Base-by-base conservation (phyloP, 1,140 invertebrate genomes). In the Onthophagus taurus region DNA sequence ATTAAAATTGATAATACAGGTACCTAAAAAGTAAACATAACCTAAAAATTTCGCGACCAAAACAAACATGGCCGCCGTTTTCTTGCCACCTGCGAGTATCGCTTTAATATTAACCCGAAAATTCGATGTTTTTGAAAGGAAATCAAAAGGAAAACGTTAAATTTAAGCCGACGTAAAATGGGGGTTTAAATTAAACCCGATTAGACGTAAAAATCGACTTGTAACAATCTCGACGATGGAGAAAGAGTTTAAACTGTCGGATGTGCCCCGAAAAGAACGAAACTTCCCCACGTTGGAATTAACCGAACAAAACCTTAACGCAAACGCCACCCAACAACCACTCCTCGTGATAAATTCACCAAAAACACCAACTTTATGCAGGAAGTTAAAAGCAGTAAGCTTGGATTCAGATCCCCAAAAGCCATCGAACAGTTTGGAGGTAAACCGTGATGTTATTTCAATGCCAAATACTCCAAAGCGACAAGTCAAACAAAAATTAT, bases 381-480 rank as follows among this genome's bases (percentile, higher is more conserved):
- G 61, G 16, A 64, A 64, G 54, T 43, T 64, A 20, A 65, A 65
- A 48, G 63, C 63, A 11, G 58, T 63, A n/a, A 64, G 61, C 44
- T 47, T 65, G 21, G 63, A 65, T 52, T 63, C 60, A 8, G 63
- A 65, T 33, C 58, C 57, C n/a, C 50, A 51, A 11, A 51, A 49
- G 14, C 47, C 54, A 42, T 30, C 44, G 6, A 50, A 47, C 16
- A 49, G 29, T 29, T 26, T 41, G 18, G 60, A 63, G 30, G 48
- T 63, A 17, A 54, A 53, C 4, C 44, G 63, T 33, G 63, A 65
- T 56, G 60, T 63, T 7, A 58, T 58, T 35, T 64, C 61, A 1
- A 62, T 65, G 60, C 63, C 63, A 8, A 65, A 65, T 37, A 65
- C 63, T 17, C 63, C 63, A 1, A 65, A 64, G 48, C 50, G 49